These are phyloP conservation scores for Drosophila bocqueti DNA, from an alignment of 1,140 invertebrate species.

Conservation along the genomic window DNA sequence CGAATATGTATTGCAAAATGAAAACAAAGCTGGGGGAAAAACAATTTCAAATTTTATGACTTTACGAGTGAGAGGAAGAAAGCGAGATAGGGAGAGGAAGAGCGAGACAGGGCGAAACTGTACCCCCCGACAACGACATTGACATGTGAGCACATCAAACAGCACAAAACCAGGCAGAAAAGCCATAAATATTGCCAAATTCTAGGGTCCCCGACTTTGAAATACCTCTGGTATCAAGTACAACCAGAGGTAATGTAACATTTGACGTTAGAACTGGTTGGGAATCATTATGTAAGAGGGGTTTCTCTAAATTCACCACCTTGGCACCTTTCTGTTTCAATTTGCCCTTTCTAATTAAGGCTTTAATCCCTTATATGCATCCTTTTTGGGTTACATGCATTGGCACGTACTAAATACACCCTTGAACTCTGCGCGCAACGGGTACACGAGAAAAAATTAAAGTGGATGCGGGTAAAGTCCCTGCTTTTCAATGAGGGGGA, in stretches of 20 bases:
- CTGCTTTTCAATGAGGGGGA: constrained; percentile 20
- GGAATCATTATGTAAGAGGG: neutral
- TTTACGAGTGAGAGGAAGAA: neutral
- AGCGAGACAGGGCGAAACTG: constrained; percentile 16
- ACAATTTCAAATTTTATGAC: constrained; percentile 60
- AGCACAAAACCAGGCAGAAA: constrained; percentile 35
- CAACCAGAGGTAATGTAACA: neutral
- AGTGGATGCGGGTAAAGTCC: constrained; percentile 21
- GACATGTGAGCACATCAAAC: constrained; percentile 48
- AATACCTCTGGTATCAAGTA: neutral
- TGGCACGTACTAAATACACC: constrained; percentile 8
- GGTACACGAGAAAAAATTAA: constrained; percentile 25
- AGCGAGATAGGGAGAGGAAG: neutral
- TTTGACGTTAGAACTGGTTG: neutral
- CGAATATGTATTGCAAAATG: constrained; percentile 68
- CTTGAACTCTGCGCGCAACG: constrained; percentile 8
- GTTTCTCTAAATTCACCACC: neutral
- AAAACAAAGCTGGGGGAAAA: constrained; percentile 34
- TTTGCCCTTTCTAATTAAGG: neutral
- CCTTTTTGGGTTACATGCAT: constrained; percentile 7
- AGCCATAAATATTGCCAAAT: constrained; percentile 1
- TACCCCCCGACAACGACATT: constrained; percentile 34
- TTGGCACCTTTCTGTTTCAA: neutral
- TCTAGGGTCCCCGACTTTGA: neutral
- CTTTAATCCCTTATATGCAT: neutral